Evolutionary conservation across 2,797 vertebrate species (phyloP).

Genomic region (Lateolabrax maculatus): DNA sequence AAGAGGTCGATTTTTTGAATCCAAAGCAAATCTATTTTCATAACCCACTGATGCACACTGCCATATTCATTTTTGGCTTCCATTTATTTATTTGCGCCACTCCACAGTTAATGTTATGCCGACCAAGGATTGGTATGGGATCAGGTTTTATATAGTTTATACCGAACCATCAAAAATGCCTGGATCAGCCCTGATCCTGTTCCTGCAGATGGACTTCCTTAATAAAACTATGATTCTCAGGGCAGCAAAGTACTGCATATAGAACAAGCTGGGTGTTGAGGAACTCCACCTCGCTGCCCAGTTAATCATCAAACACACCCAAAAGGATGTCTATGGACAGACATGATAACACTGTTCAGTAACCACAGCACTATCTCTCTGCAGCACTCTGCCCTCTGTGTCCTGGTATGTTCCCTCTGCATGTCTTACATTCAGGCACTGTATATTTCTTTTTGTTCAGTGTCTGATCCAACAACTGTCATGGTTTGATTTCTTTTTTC

Average conservation of each 20-base stretch:
- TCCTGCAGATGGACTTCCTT: background rate
- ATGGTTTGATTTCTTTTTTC: constrained; percentile 1
- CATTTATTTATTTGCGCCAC: background rate
- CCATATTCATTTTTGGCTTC: background rate
- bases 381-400: constrained; percentile 7
- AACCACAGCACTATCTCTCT: constrained; percentile 42
- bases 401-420: background rate
- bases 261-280: background rate
- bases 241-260: background rate
- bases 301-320: constrained; percentile 60
- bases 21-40: background rate
- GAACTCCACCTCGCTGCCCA: constrained; percentile 41
- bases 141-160: background rate
- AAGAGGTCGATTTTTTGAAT: no score
- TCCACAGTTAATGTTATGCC: background rate
- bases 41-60: no score
- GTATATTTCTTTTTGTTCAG: background rate
- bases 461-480: background rate
- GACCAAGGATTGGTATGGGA: background rate
- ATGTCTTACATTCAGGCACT: background rate
- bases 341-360: constrained; percentile 69
- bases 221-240: background rate
- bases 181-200: background rate
- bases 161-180: background rate
- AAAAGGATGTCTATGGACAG: constrained; percentile 53